phyloP scores from a whole-genome alignment of 92 coral and sea anemone species.

The Diadumene lineata region DNA sequence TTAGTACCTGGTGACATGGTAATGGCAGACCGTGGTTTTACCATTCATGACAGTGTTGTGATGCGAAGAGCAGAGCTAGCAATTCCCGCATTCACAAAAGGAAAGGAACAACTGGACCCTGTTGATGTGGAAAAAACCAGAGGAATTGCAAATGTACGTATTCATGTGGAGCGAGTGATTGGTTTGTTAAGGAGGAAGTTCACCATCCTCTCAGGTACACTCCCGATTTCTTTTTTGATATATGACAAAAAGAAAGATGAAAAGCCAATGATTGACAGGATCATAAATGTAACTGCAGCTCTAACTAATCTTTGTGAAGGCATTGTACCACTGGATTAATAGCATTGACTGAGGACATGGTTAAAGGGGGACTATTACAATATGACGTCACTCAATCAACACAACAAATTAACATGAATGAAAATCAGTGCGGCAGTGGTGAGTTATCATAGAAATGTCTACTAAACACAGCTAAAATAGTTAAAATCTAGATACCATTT shows the following conservation, averaged over 20 bases:
- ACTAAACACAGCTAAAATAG: too few species aligned
- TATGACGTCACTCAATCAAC: too few species aligned
- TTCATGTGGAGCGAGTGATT: conserved; percentile 56
- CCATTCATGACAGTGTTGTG: too few species aligned
- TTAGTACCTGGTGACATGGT: conserved; percentile 66
- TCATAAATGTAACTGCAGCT: conserved; percentile 40
- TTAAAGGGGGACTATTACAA: too few species aligned
- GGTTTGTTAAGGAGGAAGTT: conserved; percentile 44
- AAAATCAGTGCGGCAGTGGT: too few species aligned
- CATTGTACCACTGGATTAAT: conserved; percentile 14
- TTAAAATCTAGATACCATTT: too few species aligned
- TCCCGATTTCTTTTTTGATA: conserved; percentile 33
- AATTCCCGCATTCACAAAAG: conserved; percentile 56
- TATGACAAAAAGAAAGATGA: conserved; percentile 18
- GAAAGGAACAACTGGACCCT: conserved; percentile 49
- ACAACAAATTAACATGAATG: too few species aligned
- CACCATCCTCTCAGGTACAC: conserved; percentile 38
- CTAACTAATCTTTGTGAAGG: conserved; percentile 39
- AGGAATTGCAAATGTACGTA: conserved; percentile 54
- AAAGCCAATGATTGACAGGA: conserved; percentile 24
- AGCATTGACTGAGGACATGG: too few species aligned
- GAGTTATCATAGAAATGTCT: too few species aligned
- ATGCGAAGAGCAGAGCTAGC: conserved; percentile 42
- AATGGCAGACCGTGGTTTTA: conserved; percentile 62
- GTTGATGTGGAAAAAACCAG: conserved; percentile 58